Base-by-base conservation (phyloP, 1,140 invertebrate species). In the Eueides isabella region DNA sequence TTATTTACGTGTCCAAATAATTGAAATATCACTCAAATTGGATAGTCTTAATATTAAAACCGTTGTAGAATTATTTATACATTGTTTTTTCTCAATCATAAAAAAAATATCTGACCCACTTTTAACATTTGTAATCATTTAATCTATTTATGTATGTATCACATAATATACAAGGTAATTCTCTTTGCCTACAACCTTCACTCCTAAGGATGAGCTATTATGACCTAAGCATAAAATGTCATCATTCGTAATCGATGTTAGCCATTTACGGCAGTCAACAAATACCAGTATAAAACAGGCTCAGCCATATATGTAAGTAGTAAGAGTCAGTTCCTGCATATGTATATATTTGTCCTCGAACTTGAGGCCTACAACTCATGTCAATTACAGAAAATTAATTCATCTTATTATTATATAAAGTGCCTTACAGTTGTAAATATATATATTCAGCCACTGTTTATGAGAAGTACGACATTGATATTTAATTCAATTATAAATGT, bases 331-430 rank as follows among this genome's bases (percentile, higher is more conserved):
- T 75, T 74, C 48, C 63, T 72, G 65, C 55, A 38, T 77, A 68
- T 63, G 38, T 72, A 44, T 77, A 71, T 70, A 80, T 65, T 75
- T 74, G 73, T 70, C 78, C 80, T 83, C 77, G 80, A 85, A 85
- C 77, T 82, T 80, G 76, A 77, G 76, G 78, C 78, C 75, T 78
- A 74, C 71, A 41, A 65, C 41, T 74, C 48, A 55, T 65, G 33
- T 28, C 23, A 31, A 63, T 63, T 19, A 31, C 29, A 63, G 28
- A 63, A n/a, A 63, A 30, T 30, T 30, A 63, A 30, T 16, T 63
- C 61, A 11, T 9, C 2, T 55, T 55, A 55, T 5, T 26, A 12
- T 55, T 55, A 11, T 55, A 1, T 55, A 23, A 61, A 74, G 67
- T 74, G 55, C 16, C 72, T 67, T 67, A 30, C 16, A 28, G 23